Evolutionary conservation across 2,113 vertebrate genomes (phyloP).

Genomic region (Euleptes europaea): DNA sequence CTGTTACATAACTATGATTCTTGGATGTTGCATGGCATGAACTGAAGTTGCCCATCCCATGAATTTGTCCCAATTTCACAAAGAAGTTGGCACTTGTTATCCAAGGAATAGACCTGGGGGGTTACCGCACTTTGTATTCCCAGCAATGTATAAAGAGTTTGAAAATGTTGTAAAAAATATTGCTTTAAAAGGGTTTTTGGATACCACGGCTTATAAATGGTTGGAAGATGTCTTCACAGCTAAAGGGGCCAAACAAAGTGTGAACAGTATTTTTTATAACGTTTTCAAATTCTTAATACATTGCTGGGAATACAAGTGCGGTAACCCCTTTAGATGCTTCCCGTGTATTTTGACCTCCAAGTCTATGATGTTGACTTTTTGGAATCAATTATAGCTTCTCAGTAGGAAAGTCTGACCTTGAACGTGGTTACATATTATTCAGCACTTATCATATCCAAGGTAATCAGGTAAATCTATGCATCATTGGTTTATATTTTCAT

Average conservation of each 20-base stretch:
- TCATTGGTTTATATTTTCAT: background rate
- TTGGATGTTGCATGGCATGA: background rate
- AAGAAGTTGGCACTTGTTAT: background rate
- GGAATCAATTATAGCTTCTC: background rate
- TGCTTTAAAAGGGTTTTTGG: no score
- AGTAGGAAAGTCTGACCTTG: slow-evolving; percentile 40
- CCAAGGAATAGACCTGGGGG: background rate
- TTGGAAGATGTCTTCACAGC: no score
- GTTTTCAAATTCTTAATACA: no score
- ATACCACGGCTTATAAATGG: no score
- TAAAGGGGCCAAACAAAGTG: no score
- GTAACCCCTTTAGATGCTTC: background rate
- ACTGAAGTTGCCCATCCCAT: background rate
- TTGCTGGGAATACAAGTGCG: no score
- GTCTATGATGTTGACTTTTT: slow-evolving; percentile 10
- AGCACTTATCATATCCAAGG: background rate
- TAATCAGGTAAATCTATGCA: background rate
- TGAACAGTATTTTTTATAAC: no score
- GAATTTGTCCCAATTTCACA: slow-evolving; percentile 5
- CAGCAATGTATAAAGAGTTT: no score
- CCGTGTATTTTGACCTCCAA: slow-evolving; percentile 17
- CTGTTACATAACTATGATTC: no score
- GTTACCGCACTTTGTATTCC: no score
- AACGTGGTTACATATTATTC: background rate
- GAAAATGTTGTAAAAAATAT: no score